A percentile compares a stretch with the other conserved stretches of the same genome.
phyloP scores from a whole-genome alignment of 2,888 invertebrate species.

The Rugalucina vietnamica region DNA sequence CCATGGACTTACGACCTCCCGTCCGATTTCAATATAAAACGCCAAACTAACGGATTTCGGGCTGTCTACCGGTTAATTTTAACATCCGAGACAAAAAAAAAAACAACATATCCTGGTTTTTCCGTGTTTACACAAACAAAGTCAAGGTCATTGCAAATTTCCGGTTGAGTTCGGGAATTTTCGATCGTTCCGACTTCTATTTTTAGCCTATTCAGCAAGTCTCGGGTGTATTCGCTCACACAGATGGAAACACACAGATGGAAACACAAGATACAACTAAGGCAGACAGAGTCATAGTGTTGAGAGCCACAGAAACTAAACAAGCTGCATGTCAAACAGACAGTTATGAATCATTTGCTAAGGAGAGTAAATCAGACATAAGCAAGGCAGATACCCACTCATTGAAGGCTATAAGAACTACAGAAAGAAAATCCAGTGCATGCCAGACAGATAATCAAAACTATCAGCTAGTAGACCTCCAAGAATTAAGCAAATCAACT shows the following conservation, averaged over 20 bases:
- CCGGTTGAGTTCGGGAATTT: too few species aligned
- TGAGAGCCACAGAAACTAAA: background rate
- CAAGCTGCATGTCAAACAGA: background rate
- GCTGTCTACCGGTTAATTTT: too few species aligned
- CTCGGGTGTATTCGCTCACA: too few species aligned
- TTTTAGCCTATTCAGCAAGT: too few species aligned
- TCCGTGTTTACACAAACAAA: too few species aligned
- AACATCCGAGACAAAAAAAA: too few species aligned
- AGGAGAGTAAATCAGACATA: background rate
- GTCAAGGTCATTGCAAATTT: too few species aligned
- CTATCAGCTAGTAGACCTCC: background rate
- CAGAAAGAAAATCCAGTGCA: background rate
- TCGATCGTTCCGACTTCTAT: too few species aligned
- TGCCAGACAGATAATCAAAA: background rate
- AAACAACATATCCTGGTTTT: too few species aligned
- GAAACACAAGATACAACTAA: background rate
- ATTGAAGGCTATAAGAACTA: background rate
- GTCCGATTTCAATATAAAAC: too few species aligned
- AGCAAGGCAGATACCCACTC: background rate
- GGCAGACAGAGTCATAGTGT: background rate
- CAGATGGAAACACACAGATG: background rate
- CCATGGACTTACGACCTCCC: too few species aligned
- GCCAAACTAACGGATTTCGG: too few species aligned
- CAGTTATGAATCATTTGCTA: background rate
- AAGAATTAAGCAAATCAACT: background rate